Conservation (phyloP, 2,797 vertebrate genomes). For the Urosaurus nigricauda region DNA sequence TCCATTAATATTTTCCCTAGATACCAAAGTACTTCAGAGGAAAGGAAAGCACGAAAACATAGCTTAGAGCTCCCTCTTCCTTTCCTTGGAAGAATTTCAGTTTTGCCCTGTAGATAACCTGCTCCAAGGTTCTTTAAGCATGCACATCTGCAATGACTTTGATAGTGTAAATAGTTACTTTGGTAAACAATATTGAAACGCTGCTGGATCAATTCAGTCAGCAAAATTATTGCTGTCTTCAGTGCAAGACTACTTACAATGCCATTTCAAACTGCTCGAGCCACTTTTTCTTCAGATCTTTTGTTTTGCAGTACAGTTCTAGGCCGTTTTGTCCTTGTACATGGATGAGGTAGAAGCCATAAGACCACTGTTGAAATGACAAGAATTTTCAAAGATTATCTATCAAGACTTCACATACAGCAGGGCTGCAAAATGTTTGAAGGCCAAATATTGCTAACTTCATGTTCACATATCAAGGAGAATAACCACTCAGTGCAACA, state of each 20-base stretch:
- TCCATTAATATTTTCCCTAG: slow-evolving; percentile 55
- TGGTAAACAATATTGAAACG: not conserved
- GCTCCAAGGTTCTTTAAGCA: not conserved
- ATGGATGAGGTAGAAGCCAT: slow-evolving; percentile 99
- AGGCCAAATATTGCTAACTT: not conserved
- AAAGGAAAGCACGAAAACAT: slow-evolving; percentile 46
- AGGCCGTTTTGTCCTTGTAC: slow-evolving; percentile 95
- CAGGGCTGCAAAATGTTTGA: not conserved
- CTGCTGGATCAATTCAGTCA: not conserved
- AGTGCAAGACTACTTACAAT: slow-evolving; percentile 88
- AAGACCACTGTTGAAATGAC: slow-evolving; percentile 90
- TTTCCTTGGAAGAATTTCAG: slow-evolving; percentile 62
- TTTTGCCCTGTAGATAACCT: slow-evolving; percentile 7
- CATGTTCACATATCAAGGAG: not conserved
- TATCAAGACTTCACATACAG: not conserved
- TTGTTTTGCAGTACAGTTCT: slow-evolving; percentile 99
- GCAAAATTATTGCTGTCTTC: not conserved
- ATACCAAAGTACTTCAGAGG: slow-evolving; percentile 41
- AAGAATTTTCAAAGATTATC: slow-evolving; percentile 59
- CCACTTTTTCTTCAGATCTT: slow-evolving; percentile 99
- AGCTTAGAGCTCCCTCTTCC: slow-evolving; percentile 78
- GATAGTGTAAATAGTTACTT: not conserved
- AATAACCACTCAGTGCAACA: not conserved
- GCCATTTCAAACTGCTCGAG: slow-evolving; percentile 99
- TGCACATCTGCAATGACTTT: not conserved